phyloP scores from a whole-genome alignment of 37 sponge, comb jelly and placozoan genomes.

The Bolinopsis microptera region DNA sequence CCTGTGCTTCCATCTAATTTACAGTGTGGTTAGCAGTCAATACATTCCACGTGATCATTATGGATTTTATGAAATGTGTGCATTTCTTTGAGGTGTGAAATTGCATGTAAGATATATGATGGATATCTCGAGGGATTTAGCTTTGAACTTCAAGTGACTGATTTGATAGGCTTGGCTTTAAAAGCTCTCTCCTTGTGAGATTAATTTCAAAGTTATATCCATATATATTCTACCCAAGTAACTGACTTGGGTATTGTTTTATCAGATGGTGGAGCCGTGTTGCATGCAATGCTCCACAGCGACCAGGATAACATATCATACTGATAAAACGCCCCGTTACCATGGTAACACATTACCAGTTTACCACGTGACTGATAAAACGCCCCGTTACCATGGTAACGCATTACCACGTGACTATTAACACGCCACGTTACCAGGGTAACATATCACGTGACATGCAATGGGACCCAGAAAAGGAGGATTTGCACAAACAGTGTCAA shows the following conservation, averaged over 20 bases:
- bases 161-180: background rate
- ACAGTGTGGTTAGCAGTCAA: background rate
- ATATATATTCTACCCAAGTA: too few relatives aligned
- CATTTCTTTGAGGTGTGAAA: background rate
- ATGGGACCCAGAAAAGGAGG: conserved; percentile 25
- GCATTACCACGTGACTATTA: background rate
- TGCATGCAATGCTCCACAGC: too few relatives aligned
- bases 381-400: background rate
- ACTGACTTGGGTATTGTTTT: too few relatives aligned
- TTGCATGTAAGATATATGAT: background rate
- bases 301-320: background rate
- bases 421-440: background rate
- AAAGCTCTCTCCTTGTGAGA: too few relatives aligned
- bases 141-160: background rate
- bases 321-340: background rate
- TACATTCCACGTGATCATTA: background rate
- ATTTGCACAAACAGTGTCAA: conserved; percentile 48
- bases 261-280: too few relatives aligned
- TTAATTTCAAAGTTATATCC: too few relatives aligned
- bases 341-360: background rate
- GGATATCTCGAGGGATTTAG: background rate
- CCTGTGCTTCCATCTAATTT: background rate
- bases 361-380: background rate
- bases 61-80: background rate
- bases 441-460: background rate